Evolutionary conservation across 2,113 vertebrate species (phyloP).

Genomic region (Daubentonia madagascariensis): DNA sequence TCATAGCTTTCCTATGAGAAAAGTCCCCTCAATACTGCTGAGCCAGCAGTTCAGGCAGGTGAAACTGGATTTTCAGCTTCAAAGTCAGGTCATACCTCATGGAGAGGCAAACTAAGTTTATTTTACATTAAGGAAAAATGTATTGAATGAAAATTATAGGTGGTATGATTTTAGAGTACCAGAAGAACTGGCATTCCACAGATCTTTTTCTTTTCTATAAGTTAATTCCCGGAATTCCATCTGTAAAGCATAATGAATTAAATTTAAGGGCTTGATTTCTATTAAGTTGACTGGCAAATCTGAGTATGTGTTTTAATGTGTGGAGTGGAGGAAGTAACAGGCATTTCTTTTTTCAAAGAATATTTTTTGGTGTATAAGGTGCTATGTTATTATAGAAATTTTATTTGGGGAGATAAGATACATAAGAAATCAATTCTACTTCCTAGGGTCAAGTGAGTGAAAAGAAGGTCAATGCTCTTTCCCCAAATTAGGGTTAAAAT

Average conservation of each 20-base stretch:
- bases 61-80: not conserved
- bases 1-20: not conserved
- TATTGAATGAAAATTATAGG: not conserved
- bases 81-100: not conserved
- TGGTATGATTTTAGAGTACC: not conserved
- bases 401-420: not conserved
- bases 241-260: not conserved
- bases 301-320: not conserved
- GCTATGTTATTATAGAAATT: not conserved
- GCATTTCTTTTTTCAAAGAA: not conserved
- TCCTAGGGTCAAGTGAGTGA: not conserved
- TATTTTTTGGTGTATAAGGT: not conserved
- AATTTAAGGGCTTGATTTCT: not conserved
- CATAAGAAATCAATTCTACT: not conserved
- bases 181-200: not conserved
- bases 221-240: not conserved
- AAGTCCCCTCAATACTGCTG: not conserved
- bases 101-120: not conserved
- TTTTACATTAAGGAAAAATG: not conserved
- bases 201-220: not conserved
- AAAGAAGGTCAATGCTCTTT: not conserved
- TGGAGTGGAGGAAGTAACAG: not conserved
- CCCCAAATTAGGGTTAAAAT: not conserved
- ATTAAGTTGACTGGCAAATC: not conserved
- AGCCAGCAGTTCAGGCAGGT: not conserved